Evolutionary conservation across 1,140 invertebrate genomes (phyloP).

Genomic region (Aricia agestis): DNA sequence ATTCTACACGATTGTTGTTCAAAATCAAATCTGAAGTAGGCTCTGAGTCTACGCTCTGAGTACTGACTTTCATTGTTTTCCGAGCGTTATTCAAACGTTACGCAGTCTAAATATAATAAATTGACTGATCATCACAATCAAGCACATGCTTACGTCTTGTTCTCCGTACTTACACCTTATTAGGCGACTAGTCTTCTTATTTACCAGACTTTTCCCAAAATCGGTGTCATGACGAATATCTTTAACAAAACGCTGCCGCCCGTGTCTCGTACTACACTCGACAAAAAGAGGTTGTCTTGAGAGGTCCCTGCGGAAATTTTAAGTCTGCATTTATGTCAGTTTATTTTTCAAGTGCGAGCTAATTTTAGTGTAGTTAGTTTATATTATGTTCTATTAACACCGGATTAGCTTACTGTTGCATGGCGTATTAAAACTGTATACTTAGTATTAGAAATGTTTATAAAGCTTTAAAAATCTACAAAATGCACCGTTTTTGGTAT

Average conservation of each 20-base stretch:
- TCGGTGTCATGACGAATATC: neutral
- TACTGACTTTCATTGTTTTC: too few species aligned
- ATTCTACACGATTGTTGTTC: too few species aligned
- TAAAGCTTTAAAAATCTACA: neutral
- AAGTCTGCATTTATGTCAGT: conserved; percentile 65
- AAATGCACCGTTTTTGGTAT: neutral
- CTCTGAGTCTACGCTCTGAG: too few species aligned
- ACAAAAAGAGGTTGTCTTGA: conserved; percentile 59
- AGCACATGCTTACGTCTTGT: too few species aligned
- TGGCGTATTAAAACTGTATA: neutral
- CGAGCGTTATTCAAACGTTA: too few species aligned
- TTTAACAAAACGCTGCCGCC: neutral
- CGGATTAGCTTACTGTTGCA: too few species aligned
- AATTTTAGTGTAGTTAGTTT: conserved; percentile 49
- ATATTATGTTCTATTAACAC: conserved; percentile 21
- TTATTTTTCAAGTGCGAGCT: conserved; percentile 64
- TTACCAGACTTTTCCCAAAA: too few species aligned
- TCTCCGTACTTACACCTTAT: too few species aligned
- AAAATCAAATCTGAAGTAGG: too few species aligned
- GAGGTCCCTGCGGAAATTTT: conserved; percentile 59
- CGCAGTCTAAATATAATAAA: too few species aligned
- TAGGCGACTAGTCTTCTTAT: too few species aligned
- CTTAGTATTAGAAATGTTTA: neutral
- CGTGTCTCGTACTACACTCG: conserved; percentile 27
- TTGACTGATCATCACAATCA: too few species aligned